Conservation (phyloP, 2,888 invertebrate species). For the Euzophera pinguis region DNA sequence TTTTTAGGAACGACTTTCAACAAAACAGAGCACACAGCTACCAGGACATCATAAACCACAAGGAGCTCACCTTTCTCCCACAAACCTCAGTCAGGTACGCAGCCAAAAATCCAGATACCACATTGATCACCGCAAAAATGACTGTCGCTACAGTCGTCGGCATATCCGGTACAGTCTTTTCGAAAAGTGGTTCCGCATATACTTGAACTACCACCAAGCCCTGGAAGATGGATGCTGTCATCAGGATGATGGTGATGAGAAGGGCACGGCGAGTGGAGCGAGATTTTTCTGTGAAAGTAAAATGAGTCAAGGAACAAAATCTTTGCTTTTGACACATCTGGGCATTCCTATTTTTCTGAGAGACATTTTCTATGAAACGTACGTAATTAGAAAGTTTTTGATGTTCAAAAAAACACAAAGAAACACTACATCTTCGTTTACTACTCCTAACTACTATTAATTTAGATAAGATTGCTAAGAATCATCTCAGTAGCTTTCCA, state of each 20-base stretch:
- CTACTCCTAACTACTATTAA: too few species aligned
- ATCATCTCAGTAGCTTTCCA: too few species aligned
- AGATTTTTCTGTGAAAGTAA: slow-evolving; percentile 14
- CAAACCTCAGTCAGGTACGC: slow-evolving; percentile 30
- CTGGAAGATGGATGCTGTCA: slow-evolving; percentile 29
- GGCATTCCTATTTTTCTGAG: too few species aligned
- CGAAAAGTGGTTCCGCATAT: slow-evolving; percentile 33
- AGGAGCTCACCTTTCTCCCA: slow-evolving; percentile 34
- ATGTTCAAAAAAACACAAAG: too few species aligned
- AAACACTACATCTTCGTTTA: too few species aligned
- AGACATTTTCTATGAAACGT: too few species aligned
- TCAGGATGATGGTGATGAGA: slow-evolving; percentile 1
- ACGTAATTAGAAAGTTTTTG: too few species aligned
- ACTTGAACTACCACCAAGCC: slow-evolving; percentile 34
- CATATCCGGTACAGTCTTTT: slow-evolving; percentile 29
- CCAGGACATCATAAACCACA: not conserved
- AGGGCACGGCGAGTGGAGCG: slow-evolving; percentile 10
- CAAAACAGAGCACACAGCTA: too few species aligned
- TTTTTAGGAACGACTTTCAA: too few species aligned
- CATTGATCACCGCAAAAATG: slow-evolving; percentile 27
- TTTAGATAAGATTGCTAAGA: too few species aligned
- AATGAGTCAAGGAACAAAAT: too few species aligned
- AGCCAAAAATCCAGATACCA: slow-evolving; percentile 24
- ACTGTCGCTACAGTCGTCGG: slow-evolving; percentile 30
- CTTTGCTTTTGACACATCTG: too few species aligned